Evolutionary conservation across 2,797 vertebrate genomes (phyloP), one percentile per base, ranked within the genome.

Genomic region (Ptychobarbus kaznakovi): DNA sequence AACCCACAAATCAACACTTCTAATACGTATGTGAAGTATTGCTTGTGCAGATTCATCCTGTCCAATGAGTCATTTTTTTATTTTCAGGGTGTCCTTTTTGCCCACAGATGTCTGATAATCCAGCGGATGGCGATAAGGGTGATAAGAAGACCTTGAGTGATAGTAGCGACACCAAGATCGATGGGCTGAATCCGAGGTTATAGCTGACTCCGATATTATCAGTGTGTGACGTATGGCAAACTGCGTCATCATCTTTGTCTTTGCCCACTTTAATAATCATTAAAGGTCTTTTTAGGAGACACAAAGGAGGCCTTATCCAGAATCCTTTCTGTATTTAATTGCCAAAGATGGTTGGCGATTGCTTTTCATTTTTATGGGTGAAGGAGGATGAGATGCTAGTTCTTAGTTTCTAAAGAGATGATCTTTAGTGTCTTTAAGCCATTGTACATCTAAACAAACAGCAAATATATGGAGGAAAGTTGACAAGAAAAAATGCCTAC

Each of bases 31-130:
- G 12, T 58, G 51, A 12, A 58, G 3, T 1, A 13, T 76, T 76
- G 38, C 51, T 40, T 7, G 1, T 20, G 38, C 58, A 77, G 87
- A 73, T 73, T 84, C 44, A 46, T 49, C 35, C 75, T 28, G 10
- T 76, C 4, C 38, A 80, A 49, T 22, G 53, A 40, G 61, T 68
- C 9, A 40, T 25, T 86, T 69, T 69, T 61, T 32, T 58, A 65
- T 38, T 40, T 73, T 65, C 46, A 72, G 40, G 22, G 10, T 75
- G 69, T 44, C 63, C 74, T 53, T 46, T 84, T 44, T 74, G 61
- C 32, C 51, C 25, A 69, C 69, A 87, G 84, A 81, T 86, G 74
- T 25, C 82, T 80, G 74, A 84, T 84, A 86, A 72, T 80, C 49
- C 6, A 46, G 68, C 1, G 4, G 22, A 51, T 73, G 65, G 32